These are phyloP conservation scores for Paralvinella palmiformis DNA, from an alignment of 1,140 invertebrate species.

Conservation along the genomic window DNA sequence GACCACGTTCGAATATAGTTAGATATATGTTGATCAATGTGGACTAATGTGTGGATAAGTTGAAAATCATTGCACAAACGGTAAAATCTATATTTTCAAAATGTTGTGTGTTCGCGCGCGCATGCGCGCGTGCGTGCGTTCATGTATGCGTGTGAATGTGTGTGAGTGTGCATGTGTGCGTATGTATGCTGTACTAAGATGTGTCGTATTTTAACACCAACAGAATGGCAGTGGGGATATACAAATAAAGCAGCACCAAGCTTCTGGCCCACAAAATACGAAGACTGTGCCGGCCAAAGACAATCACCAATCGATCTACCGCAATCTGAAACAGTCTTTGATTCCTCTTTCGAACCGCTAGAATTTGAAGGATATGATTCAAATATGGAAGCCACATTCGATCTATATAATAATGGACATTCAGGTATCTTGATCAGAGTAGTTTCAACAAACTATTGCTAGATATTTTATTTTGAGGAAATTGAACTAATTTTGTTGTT, in stretches of 20 bases:
- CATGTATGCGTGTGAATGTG: no score
- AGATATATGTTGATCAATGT: no score
- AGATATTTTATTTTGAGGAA: background rate
- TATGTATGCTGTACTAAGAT: background rate
- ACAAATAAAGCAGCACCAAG: background rate
- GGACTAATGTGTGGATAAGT: no score
- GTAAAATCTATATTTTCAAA: no score
- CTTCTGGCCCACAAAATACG: background rate
- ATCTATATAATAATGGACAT: background rate
- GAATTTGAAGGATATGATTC: background rate
- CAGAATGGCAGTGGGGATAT: background rate
- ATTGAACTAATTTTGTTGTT: background rate
- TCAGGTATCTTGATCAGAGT: background rate
- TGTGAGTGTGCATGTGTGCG: no score
- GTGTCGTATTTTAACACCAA: background rate
- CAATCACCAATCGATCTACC: constrained; percentile 2
- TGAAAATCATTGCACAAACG: no score
- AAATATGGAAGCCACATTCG: background rate
- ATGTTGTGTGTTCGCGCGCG: no score
- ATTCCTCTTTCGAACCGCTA: background rate
- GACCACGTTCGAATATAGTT: no score
- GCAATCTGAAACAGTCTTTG: background rate
- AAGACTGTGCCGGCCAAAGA: background rate
- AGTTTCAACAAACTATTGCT: no score
- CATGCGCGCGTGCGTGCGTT: no score